Evolutionary conservation across 2,888 invertebrate genomes (phyloP).

Genomic region (Machimus atricapillus): DNA sequence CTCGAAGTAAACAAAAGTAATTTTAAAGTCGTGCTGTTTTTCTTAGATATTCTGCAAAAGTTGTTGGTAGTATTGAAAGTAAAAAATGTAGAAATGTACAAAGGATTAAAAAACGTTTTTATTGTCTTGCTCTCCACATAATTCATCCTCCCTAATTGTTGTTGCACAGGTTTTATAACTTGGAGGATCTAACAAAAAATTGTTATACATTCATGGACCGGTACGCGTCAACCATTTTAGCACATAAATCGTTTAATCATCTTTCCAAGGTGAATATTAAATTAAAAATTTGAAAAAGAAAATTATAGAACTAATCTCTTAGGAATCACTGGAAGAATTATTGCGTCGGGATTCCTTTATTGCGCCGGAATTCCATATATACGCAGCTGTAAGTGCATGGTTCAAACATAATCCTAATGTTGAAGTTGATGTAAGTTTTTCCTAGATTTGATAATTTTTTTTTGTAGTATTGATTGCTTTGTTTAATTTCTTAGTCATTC

Average conservation of each 20-base stretch:
- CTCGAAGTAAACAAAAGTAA: not conserved
- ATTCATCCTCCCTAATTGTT: not conserved
- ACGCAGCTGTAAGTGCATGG: slow-evolving; percentile 88
- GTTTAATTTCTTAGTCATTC: slow-evolving; percentile 64
- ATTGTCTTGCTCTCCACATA: not conserved
- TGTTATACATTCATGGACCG: slow-evolving; percentile 91
- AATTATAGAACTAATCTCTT: slow-evolving; percentile 50
- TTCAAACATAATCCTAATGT: slow-evolving; percentile 76
- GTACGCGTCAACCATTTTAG: slow-evolving; percentile 84
- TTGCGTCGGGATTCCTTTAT: slow-evolving; percentile 94
- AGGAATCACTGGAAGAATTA: slow-evolving; percentile 78
- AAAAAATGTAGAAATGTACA: not conserved
- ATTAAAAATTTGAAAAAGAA: too few relatives aligned
- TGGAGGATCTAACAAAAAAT: slow-evolving; percentile 73
- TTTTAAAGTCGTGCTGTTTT: not conserved
- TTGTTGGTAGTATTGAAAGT: not conserved
- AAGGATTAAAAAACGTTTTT: not conserved
- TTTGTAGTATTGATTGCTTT: not conserved
- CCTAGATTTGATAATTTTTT: not conserved
- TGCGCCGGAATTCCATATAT: slow-evolving; percentile 94
- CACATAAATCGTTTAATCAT: slow-evolving; percentile 82
- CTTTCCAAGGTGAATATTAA: slow-evolving; percentile 72
- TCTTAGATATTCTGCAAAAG: not conserved
- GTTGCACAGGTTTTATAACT: slow-evolving; percentile 67
- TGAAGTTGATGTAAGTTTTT: slow-evolving; percentile 53